phyloP scores from a whole-genome alignment of 2,113 vertebrate species.

The Strix uralensis region DNA sequence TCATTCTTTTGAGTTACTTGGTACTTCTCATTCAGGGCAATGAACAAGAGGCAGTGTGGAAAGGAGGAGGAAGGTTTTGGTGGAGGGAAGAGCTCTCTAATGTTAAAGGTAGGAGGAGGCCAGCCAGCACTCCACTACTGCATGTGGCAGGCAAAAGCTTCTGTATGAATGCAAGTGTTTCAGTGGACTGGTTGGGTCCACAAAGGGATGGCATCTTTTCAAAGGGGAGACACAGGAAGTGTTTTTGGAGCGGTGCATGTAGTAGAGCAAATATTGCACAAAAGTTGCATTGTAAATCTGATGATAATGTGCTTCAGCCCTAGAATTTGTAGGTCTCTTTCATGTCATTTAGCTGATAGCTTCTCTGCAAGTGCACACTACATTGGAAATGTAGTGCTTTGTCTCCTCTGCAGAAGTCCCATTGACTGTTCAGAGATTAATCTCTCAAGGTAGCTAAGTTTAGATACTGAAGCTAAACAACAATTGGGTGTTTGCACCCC shows the following conservation, averaged over 20 bases:
- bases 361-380: neutral
- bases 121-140: neutral
- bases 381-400: neutral
- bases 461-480: neutral
- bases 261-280: neutral
- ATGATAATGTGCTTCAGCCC: neutral
- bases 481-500: neutral
- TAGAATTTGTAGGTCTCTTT: neutral
- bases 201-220: neutral
- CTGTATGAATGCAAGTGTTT: neutral
- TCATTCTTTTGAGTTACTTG: neutral
- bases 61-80: neutral
- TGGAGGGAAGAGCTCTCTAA: neutral
- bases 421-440: neutral
- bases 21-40: neutral
- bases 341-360: neutral
- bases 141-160: neutral
- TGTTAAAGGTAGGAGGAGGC: rapidly evolving
- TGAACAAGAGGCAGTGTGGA: neutral
- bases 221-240: neutral
- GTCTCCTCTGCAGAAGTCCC: neutral
- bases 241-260: neutral
- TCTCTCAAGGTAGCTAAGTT: neutral
- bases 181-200: neutral
- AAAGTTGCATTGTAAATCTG: neutral